A percentile compares a stretch with the other conserved stretches of the same genome.
Conservation (phyloP, 2,113 vertebrate genomes). For the Neodon shergylaensis region DNA sequence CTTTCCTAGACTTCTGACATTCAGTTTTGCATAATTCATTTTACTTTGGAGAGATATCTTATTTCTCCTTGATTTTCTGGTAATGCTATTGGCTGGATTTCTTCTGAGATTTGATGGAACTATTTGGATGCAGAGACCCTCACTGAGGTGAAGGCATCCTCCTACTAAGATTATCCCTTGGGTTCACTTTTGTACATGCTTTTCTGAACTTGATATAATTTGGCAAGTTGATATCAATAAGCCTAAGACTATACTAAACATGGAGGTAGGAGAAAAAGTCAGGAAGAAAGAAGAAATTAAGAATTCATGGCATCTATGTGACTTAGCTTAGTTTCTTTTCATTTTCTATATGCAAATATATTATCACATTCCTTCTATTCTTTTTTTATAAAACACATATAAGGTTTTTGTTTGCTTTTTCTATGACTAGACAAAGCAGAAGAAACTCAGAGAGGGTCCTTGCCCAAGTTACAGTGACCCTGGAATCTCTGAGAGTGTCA, state of each 20-base stretch:
- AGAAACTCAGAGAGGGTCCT: not conserved
- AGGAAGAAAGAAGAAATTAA: not conserved
- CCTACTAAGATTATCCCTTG: not conserved
- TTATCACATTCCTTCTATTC: not conserved
- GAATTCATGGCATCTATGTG: not conserved
- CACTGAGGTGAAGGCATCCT: not conserved
- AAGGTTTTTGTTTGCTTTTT: not conserved
- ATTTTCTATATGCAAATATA: not conserved
- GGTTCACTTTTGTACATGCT: not conserved
- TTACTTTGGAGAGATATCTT: slow-evolving; percentile 1
- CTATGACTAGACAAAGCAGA: not conserved
- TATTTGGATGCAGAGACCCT: not conserved
- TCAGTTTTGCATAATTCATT: slow-evolving; percentile 17
- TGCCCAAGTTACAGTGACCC: not conserved
- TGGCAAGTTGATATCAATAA: not conserved
- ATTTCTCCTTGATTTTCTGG: slow-evolving; percentile 36
- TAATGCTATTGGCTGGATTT: not conserved
- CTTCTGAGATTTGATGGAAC: not conserved
- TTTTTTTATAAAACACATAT: not conserved
- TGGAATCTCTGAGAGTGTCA: not conserved
- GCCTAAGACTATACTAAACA: not conserved
- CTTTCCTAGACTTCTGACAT: slow-evolving; percentile 9
- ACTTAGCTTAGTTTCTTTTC: not conserved
- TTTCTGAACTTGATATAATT: slow-evolving; percentile 1
- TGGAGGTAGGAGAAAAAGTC: not conserved